Conservation (phyloP, 1,140 invertebrate genomes). For the Sycophila sp. region DNA sequence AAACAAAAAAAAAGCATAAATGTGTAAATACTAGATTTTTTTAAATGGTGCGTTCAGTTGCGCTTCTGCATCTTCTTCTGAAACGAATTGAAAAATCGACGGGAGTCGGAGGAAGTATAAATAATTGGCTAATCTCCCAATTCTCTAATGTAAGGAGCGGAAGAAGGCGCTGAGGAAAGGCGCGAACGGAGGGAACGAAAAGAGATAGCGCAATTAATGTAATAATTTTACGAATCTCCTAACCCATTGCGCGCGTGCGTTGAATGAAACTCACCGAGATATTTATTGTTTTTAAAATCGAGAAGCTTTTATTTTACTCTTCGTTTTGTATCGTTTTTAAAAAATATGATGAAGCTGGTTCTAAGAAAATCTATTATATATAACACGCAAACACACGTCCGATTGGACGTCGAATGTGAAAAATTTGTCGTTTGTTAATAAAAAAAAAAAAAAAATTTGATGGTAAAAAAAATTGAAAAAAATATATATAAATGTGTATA, state of each 20-base stretch:
- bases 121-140: neutral
- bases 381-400: neutral
- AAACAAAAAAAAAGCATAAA: neutral
- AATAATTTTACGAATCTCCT: slow-evolving; percentile 18
- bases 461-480: neutral
- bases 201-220: neutral
- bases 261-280: neutral
- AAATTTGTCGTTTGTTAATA: slow-evolving; percentile 3
- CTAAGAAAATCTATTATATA: neutral
- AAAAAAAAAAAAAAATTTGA: neutral
- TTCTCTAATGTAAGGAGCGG: neutral
- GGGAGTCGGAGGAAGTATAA: too few relatives aligned
- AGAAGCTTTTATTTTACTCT: neutral
- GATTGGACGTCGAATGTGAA: neutral
- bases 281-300: slow-evolving; percentile 25
- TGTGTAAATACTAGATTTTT: slow-evolving; percentile 17
- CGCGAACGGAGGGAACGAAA: neutral
- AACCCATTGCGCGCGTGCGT: neutral
- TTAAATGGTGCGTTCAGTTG: neutral
- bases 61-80: neutral
- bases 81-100: neutral
- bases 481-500: neutral
- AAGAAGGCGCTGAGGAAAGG: neutral
- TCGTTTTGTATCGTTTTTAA: slow-evolving; percentile 15
- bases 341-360: neutral